Evolutionary conservation across 2,113 vertebrate genomes (phyloP).

Genomic region (Zeus faber): DNA sequence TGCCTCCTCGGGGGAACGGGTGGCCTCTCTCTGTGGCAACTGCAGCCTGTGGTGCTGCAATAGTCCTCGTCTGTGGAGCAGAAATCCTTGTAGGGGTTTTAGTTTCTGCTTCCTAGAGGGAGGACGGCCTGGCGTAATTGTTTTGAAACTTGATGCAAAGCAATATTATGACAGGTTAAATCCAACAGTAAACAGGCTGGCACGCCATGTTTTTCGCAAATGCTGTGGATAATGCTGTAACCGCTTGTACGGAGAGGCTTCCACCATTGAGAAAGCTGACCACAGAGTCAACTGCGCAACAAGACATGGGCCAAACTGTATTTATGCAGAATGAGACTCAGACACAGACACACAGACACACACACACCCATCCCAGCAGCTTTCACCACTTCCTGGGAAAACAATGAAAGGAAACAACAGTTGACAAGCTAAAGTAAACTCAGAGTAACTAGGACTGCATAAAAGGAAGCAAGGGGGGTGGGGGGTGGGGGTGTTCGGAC

Average conservation of each 20-base stretch:
- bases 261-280: slow-evolving; percentile 49
- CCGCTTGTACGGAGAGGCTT: slow-evolving; percentile 32
- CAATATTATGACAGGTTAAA: slow-evolving; percentile 55
- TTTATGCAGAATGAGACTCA: slow-evolving; percentile 29
- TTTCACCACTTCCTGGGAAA: slow-evolving; percentile 74
- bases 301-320: slow-evolving; percentile 43
- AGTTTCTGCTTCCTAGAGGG: slow-evolving; percentile 43
- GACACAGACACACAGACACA: slow-evolving; percentile 15
- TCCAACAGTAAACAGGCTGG: slow-evolving; percentile 48
- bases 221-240: slow-evolving; percentile 45
- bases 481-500: slow-evolving; percentile 51
- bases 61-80: slow-evolving; percentile 35
- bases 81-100: slow-evolving; percentile 44
- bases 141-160: slow-evolving; percentile 50
- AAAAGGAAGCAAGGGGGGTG: slow-evolving; percentile 54
- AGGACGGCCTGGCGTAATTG: slow-evolving; percentile 44
- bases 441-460: slow-evolving; percentile 58
- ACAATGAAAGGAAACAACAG: slow-evolving; percentile 74
- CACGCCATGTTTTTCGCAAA: slow-evolving; percentile 50
- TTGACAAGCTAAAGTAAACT: slow-evolving; percentile 69
- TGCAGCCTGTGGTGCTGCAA: slow-evolving; percentile 53
- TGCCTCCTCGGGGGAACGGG: slow-evolving; percentile 51
- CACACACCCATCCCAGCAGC: slow-evolving; percentile 44
- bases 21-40: slow-evolving; percentile 60
- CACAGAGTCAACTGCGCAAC: slow-evolving; percentile 48